Percentiles rank a stretch among this genome's conserved stretches.
Conservation (phyloP, 2,888 invertebrate species). For the Acronicta psi region DNA sequence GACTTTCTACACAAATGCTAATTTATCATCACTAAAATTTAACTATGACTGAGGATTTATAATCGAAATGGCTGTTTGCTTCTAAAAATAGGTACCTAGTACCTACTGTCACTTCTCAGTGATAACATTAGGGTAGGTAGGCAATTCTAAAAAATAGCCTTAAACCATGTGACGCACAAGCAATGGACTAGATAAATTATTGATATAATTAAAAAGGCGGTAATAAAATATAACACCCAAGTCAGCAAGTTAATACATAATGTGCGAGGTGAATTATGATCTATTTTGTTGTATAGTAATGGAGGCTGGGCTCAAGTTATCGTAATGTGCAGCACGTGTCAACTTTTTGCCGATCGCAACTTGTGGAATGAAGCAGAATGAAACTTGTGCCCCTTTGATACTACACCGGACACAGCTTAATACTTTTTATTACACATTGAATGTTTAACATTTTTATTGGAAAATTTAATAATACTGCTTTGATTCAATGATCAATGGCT, state of each 20-base stretch:
- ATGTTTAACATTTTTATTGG: slow-evolving; percentile 46
- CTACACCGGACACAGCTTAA: slow-evolving; percentile 43
- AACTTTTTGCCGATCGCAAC: slow-evolving; percentile 46
- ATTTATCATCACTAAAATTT: too few relatives aligned
- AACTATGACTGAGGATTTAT: too few relatives aligned
- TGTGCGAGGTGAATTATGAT: slow-evolving; percentile 47
- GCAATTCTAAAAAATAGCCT: neutral
- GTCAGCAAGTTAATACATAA: slow-evolving; percentile 40
- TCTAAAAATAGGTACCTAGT: too few relatives aligned
- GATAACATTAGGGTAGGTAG: neutral
- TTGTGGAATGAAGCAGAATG: slow-evolving; percentile 48
- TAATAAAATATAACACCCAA: slow-evolving; percentile 45
- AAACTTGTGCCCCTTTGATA: slow-evolving; percentile 39
- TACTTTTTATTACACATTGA: slow-evolving; percentile 52
- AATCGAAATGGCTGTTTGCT: neutral
- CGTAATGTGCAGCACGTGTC: slow-evolving; percentile 53
- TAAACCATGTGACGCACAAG: slow-evolving; percentile 8
- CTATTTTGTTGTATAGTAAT: slow-evolving; percentile 48
- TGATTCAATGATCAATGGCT: slow-evolving; percentile 42
- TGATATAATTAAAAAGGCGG: slow-evolving; percentile 38
- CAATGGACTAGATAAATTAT: slow-evolving; percentile 26
- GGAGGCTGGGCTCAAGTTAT: slow-evolving; percentile 42
- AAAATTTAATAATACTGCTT: slow-evolving; percentile 50
- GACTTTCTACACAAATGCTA: too few relatives aligned
- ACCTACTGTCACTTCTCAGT: too few relatives aligned